Evolutionary conservation across 2,888 invertebrate genomes (phyloP).

Genomic region (Tridacna crocea): DNA sequence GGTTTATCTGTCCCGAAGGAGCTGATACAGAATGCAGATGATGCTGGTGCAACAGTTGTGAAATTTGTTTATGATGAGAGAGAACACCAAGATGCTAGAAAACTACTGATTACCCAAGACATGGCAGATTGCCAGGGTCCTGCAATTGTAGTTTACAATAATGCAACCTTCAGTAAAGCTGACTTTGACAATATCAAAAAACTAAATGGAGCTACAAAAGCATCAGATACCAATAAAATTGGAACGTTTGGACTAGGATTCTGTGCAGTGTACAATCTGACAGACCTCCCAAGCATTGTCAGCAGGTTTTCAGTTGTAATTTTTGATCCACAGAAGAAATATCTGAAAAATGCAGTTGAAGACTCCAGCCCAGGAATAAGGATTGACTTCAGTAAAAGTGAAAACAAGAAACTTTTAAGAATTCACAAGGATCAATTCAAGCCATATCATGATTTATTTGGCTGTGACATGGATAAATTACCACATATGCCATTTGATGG

Average conservation of each 20-base stretch:
- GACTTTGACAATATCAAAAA: constrained; percentile 81
- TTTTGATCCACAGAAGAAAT: constrained; percentile 80
- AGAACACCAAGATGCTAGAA: constrained; percentile 61
- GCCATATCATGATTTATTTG: constrained; percentile 74
- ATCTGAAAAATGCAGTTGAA: constrained; percentile 68
- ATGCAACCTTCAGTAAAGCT: constrained; percentile 77
- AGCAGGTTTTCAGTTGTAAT: constrained; percentile 79
- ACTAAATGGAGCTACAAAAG: constrained; percentile 80
- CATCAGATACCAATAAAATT: constrained; percentile 73
- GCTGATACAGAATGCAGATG: constrained; percentile 80
- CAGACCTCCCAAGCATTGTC: constrained; percentile 82
- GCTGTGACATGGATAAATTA: constrained; percentile 22
- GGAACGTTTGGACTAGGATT: constrained; percentile 82
- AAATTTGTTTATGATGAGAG: constrained; percentile 79
- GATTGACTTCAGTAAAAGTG: constrained; percentile 58
- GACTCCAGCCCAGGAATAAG: constrained; percentile 65
- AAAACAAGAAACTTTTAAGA: constrained; percentile 50
- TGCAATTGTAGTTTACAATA: constrained; percentile 81
- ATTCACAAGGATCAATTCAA: constrained; percentile 71
- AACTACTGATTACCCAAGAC: constrained; percentile 70
- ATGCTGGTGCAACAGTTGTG: constrained; percentile 75
- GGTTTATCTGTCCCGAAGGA: constrained; percentile 79
- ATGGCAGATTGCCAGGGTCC: constrained; percentile 81
- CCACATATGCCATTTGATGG: background rate
- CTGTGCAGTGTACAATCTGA: constrained; percentile 81